Conservation (phyloP, 2,888 invertebrate species). For the Standfussiana lucernea region DNA sequence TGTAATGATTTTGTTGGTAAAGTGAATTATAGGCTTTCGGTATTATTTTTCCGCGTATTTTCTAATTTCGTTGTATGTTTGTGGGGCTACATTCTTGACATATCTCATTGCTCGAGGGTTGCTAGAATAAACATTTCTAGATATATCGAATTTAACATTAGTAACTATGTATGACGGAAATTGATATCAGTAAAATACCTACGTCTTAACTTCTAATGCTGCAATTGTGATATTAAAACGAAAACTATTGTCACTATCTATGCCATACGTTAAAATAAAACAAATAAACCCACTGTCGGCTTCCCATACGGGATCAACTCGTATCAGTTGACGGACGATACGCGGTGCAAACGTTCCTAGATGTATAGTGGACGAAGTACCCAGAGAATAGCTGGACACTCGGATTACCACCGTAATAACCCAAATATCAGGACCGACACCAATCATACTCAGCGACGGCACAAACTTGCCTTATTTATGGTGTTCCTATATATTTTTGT, state of each 20-base stretch:
- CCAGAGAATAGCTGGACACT: slow-evolving; percentile 32
- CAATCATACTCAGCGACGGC: slow-evolving; percentile 56
- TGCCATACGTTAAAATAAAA: slow-evolving; percentile 20
- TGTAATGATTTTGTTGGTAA: slow-evolving; percentile 44
- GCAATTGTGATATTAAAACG: not conserved
- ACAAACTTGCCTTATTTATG: slow-evolving; percentile 53
- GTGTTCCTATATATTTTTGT: slow-evolving; percentile 49
- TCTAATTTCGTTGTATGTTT: slow-evolving; percentile 28
- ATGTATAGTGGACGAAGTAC: slow-evolving; percentile 53
- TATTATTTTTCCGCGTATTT: slow-evolving; percentile 32
- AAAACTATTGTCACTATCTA: not conserved
- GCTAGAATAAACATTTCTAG: slow-evolving; percentile 1
- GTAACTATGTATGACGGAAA: not conserved
- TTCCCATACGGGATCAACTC: slow-evolving; percentile 42
- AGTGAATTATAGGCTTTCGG: slow-evolving; percentile 45
- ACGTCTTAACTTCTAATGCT: not conserved
- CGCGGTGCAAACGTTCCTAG: slow-evolving; percentile 50
- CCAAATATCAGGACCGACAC: slow-evolving; percentile 52
- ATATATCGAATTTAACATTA: not conserved
- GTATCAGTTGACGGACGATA: slow-evolving; percentile 53
- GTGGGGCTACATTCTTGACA: slow-evolving; percentile 17
- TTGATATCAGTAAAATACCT: not conserved
- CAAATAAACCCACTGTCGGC: slow-evolving; percentile 28
- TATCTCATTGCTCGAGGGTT: slow-evolving; percentile 14
- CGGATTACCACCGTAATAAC: slow-evolving; percentile 59